Evolutionary conservation across 1,140 invertebrate species (phyloP).

Genomic region (Sycophila sp.): DNA sequence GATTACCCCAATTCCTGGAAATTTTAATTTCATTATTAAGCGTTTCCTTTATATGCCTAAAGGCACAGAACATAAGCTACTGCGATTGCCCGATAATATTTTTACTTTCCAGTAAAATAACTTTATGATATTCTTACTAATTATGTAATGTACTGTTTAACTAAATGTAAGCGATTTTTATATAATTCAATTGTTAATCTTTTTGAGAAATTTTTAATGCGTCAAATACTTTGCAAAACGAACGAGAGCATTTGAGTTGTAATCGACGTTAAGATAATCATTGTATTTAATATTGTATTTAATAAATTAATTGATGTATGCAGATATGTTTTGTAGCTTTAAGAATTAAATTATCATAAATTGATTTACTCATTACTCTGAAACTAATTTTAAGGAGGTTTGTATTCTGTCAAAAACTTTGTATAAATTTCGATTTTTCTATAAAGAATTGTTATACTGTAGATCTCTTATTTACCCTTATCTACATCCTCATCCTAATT

Average conservation of each 20-base stretch:
- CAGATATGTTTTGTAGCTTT: background rate
- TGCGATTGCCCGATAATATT: no score
- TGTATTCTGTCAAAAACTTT: slow-evolving; percentile 22
- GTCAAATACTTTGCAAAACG: no score
- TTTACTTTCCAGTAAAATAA: no score
- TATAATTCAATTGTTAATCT: background rate
- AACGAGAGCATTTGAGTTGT: no score
- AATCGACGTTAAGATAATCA: no score
- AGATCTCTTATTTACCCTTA: background rate
- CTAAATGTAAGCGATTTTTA: no score
- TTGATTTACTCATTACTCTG: slow-evolving; percentile 7
- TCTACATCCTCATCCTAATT: background rate
- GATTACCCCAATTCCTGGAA: slow-evolving; percentile 9
- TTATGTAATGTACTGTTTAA: no score
- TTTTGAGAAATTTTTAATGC: no score
- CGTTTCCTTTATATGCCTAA: slow-evolving; percentile 5
- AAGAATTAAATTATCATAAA: background rate
- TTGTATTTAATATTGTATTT: no score
- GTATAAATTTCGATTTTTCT: slow-evolving; percentile 31
- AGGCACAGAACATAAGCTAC: background rate
- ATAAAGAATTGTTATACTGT: slow-evolving; percentile 4
- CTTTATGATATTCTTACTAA: no score
- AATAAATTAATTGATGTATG: no score
- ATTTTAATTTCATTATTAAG: background rate
- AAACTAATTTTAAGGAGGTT: slow-evolving; percentile 9